Conservation (phyloP, 2,797 vertebrate species). For the Parambassis ranga region DNA sequence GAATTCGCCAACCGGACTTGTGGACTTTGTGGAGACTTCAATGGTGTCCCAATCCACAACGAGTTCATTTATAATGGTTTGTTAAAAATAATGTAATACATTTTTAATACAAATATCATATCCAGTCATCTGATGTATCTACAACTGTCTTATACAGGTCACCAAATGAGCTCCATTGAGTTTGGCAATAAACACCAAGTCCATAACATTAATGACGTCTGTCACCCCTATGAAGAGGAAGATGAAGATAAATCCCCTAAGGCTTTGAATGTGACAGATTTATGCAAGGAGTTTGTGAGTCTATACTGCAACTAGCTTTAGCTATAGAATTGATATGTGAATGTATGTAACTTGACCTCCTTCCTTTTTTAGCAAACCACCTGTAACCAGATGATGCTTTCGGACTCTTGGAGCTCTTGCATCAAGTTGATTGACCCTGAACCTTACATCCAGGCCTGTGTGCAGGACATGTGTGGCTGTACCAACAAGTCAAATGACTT, state of each 20-base stretch:
- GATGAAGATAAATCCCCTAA: slow-evolving; percentile 38
- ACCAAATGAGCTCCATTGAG: slow-evolving; percentile 77
- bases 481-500: slow-evolving; percentile 45
- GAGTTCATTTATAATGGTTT: slow-evolving; percentile 86
- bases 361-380: slow-evolving; percentile 70
- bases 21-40: slow-evolving; percentile 95
- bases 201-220: slow-evolving; percentile 77
- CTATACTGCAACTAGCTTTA: not conserved
- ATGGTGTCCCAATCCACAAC: slow-evolving; percentile 80
- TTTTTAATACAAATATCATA: not conserved
- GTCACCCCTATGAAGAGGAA: slow-evolving; percentile 84
- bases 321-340: not conserved
- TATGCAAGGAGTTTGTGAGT: slow-evolving; percentile 75
- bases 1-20: slow-evolving; percentile 88
- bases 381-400: slow-evolving; percentile 79
- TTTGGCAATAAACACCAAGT: slow-evolving; percentile 92
- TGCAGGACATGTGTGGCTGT: slow-evolving; percentile 86
- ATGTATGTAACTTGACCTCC: not conserved
- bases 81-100: slow-evolving; percentile 9
- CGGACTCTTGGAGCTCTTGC: slow-evolving; percentile 82
- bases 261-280: slow-evolving; percentile 9
- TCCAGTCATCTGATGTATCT: not conserved
- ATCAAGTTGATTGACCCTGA: slow-evolving; percentile 72
- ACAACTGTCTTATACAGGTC: slow-evolving; percentile 60
- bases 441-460: slow-evolving; percentile 86